Conservation (phyloP, 1,140 invertebrate species). For the Arion vulgaris region DNA sequence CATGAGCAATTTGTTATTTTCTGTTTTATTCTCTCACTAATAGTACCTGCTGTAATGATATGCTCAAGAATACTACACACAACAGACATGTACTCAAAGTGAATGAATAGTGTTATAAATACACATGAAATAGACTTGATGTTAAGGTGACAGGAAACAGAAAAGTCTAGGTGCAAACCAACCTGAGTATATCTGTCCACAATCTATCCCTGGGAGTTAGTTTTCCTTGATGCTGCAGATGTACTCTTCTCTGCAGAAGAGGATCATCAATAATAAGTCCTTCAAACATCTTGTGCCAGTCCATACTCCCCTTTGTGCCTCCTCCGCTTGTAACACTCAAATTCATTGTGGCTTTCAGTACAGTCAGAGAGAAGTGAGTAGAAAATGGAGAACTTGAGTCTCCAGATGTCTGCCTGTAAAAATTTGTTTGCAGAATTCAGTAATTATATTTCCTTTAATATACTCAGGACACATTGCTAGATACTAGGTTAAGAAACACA, state of each 20-base stretch:
- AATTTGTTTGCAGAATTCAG: too few relatives aligned
- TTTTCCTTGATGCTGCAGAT: slow-evolving; percentile 4
- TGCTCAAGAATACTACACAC: too few relatives aligned
- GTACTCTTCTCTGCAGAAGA: background rate
- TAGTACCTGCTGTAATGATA: too few relatives aligned
- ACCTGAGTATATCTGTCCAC: slow-evolving; percentile 34
- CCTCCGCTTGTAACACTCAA: background rate
- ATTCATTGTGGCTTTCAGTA: slow-evolving; percentile 12
- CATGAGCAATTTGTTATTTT: too few relatives aligned
- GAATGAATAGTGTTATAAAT: too few relatives aligned
- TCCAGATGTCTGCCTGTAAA: background rate
- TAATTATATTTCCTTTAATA: too few relatives aligned
- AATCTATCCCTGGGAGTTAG: slow-evolving; percentile 14
- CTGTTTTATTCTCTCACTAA: too few relatives aligned
- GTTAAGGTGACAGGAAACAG: too few relatives aligned
- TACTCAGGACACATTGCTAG: too few relatives aligned
- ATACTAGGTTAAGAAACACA: too few relatives aligned
- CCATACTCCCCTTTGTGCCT: background rate
- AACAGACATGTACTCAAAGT: too few relatives aligned
- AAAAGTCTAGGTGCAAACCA: background rate
- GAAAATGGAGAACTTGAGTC: slow-evolving; percentile 5
- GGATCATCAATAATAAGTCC: background rate
- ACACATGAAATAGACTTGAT: too few relatives aligned
- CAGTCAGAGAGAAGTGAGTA: slow-evolving; percentile 7
- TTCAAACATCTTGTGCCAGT: slow-evolving; percentile 3